Evolutionary conservation across 2,113 vertebrate species (phyloP).

Genomic region (Phalacrocorax aristotelis): DNA sequence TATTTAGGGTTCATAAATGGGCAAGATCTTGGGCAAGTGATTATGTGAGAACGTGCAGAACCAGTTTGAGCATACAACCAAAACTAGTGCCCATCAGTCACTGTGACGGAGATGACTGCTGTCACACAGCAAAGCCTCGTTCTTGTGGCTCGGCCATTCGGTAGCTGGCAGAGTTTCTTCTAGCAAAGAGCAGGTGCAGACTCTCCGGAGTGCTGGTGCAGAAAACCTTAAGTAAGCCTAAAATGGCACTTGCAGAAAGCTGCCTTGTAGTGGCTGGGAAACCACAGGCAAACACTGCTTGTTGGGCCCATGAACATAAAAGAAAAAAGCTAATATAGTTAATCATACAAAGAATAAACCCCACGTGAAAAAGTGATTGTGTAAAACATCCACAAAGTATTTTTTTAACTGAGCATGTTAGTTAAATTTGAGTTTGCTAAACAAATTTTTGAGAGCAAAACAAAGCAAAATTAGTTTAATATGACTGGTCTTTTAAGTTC

Average conservation of each 20-base stretch:
- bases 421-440: not conserved
- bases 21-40: not conserved
- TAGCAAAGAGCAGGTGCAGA: not conserved
- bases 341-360: not conserved
- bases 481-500: not conserved
- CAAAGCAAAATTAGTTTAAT: not conserved
- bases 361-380: not conserved
- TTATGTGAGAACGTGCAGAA: not conserved
- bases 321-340: not conserved
- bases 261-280: not conserved
- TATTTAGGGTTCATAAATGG: not conserved
- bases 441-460: not conserved
- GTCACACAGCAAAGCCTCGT: not conserved
- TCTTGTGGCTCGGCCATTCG: not conserved
- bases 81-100: not conserved
- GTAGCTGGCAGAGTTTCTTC: not conserved
- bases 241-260: not conserved
- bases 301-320: not conserved
- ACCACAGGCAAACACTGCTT: not conserved
- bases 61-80: not conserved
- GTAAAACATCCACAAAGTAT: not conserved
- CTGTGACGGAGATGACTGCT: rapidly evolving
- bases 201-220: not conserved
- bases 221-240: not conserved
- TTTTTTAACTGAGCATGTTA: not conserved